These are phyloP conservation scores for Heliconius nattereri DNA, from an alignment of 1,140 invertebrate genomes.

Conservation along the genomic window DNA sequence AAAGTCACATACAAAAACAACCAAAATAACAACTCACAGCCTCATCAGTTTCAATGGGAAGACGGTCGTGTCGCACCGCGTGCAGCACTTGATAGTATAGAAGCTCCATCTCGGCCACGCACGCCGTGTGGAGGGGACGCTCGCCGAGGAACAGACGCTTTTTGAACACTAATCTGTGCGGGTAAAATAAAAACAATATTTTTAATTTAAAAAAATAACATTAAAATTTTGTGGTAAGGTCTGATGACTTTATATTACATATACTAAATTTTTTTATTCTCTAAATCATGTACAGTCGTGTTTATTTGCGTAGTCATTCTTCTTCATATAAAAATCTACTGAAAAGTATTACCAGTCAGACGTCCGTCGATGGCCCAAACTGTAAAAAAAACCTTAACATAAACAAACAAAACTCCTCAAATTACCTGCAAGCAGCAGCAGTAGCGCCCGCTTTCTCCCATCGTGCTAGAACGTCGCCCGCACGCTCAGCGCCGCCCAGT, in stretches of 20 bases:
- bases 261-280: too few relatives aligned
- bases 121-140: conserved; percentile 91
- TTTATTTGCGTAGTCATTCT: too few relatives aligned
- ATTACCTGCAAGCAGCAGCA: conserved; percentile 82
- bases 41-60: conserved; percentile 95
- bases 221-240: too few relatives aligned
- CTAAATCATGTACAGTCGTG: too few relatives aligned
- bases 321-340: too few relatives aligned
- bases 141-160: conserved; percentile 92
- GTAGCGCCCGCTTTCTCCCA: conserved; percentile 92
- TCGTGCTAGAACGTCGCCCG: conserved; percentile 96
- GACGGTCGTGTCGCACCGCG: conserved; percentile 92
- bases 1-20: not conserved
- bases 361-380: too few relatives aligned
- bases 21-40: conserved; percentile 83
- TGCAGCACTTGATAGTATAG: conserved; percentile 97
- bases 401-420: not conserved
- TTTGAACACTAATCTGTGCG: conserved; percentile 90
- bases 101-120: conserved; percentile 96
- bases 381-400: too few relatives aligned
- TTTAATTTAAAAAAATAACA: too few relatives aligned
- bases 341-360: too few relatives aligned
- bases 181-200: not conserved
- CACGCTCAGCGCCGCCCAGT: conserved; percentile 91
- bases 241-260: too few relatives aligned